Evolutionary conservation across 2,888 invertebrate genomes (phyloP).

Genomic region (Melolontha melolontha): DNA sequence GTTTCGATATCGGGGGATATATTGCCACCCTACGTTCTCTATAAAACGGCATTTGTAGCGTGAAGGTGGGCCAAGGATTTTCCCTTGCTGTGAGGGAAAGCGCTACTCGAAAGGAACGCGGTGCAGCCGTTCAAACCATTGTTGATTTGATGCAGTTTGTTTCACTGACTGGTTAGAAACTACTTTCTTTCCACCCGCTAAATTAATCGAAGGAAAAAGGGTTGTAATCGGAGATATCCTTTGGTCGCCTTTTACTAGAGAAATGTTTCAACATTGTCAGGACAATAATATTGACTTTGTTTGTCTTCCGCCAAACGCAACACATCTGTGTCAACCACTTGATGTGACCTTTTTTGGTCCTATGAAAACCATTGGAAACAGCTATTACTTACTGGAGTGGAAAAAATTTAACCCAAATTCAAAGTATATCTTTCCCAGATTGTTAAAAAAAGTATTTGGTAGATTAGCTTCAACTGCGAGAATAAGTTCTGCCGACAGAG

Average conservation of each 20-base stretch:
- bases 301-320: conserved; percentile 50
- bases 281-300: conserved; percentile 55
- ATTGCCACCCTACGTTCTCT: no score
- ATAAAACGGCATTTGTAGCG: no score
- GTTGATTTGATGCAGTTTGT: conserved; percentile 7
- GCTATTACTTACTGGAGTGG: conserved; percentile 26
- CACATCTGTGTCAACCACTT: no score
- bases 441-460: conserved; percentile 1
- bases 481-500: conserved; percentile 13
- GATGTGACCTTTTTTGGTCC: conserved; percentile 52
- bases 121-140: conserved; percentile 18
- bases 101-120: no score
- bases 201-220: conserved; percentile 50
- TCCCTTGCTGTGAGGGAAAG: conserved; percentile 39
- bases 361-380: conserved; percentile 50
- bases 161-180: conserved; percentile 19
- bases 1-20: no score
- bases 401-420: conserved; percentile 22
- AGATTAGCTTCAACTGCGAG: conserved; percentile 9
- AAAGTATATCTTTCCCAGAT: no score
- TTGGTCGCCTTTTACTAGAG: conserved; percentile 50
- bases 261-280: conserved; percentile 53
- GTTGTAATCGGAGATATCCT: conserved; percentile 59
- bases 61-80: conserved; percentile 29
- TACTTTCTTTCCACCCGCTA: not conserved